Evolutionary conservation across 2,113 vertebrate genomes (phyloP).

Genomic region (Varanus komodoensis): DNA sequence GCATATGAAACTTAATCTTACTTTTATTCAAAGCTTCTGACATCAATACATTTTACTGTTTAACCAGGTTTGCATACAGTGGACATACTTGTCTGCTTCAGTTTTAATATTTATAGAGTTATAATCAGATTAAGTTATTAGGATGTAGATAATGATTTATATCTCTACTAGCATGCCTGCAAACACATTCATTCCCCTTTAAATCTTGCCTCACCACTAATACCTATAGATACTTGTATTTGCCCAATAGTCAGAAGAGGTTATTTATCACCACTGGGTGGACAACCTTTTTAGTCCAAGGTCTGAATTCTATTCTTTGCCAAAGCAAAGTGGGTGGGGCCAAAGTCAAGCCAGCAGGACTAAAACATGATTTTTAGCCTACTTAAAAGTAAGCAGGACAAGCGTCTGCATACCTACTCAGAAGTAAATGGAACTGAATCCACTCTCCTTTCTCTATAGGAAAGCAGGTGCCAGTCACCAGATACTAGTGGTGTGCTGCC

Average conservation of each 20-base stretch:
- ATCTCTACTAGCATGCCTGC: constrained; percentile 30
- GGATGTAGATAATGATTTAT: constrained; percentile 49
- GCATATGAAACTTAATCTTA: not conserved
- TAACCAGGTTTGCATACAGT: constrained; percentile 12
- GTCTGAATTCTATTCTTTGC: too few species aligned
- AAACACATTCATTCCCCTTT: constrained; percentile 53
- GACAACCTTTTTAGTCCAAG: constrained; percentile 29
- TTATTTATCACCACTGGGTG: constrained; percentile 39
- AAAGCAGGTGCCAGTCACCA: not conserved
- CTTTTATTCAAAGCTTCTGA: not conserved
- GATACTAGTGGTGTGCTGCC: constrained; percentile 1
- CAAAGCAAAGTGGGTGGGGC: too few species aligned
- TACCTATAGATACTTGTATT: constrained; percentile 41
- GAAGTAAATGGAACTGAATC: too few species aligned
- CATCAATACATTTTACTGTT: not conserved
- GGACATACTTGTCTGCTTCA: constrained; percentile 53
- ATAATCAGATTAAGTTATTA: constrained; percentile 49
- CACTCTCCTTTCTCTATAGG: not conserved
- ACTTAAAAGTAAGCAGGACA: too few species aligned
- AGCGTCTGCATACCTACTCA: too few species aligned
- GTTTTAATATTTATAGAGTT: constrained; percentile 9
- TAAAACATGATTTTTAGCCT: too few species aligned
- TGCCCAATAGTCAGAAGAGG: constrained; percentile 55
- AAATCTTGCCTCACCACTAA: constrained; percentile 51
- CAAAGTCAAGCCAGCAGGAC: too few species aligned